Evolutionary conservation across 2,888 invertebrate genomes (phyloP).

Genomic region (Tetropium fuscum): DNA sequence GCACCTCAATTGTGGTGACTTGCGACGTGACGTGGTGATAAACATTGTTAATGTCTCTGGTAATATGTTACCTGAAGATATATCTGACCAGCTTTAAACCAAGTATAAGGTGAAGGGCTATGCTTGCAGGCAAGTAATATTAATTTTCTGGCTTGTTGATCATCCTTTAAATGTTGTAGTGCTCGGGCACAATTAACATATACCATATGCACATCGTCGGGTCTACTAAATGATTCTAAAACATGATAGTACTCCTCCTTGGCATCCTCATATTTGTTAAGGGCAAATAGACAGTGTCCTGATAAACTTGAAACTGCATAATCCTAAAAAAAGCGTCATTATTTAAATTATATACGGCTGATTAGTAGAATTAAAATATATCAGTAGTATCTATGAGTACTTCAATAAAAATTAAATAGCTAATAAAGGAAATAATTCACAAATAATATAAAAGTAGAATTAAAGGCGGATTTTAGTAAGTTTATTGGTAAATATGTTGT

Average conservation of each 20-base stretch:
- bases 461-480: too few relatives aligned
- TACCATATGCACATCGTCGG: slow-evolving; percentile 58
- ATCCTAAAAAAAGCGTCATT: slow-evolving; percentile 47
- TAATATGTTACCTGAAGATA: slow-evolving; percentile 51
- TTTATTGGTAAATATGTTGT: too few relatives aligned
- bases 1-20: too few relatives aligned
- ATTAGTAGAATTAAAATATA: not conserved
- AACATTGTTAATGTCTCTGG: too few relatives aligned
- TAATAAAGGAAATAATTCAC: too few relatives aligned
- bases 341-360: not conserved
- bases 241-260: slow-evolving; percentile 55
- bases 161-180: slow-evolving; percentile 50
- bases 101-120: slow-evolving; percentile 60
- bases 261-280: slow-evolving; percentile 51
- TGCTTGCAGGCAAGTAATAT: slow-evolving; percentile 59
- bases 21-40: too few relatives aligned
- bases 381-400: slow-evolving; percentile 1
- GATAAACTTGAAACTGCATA: slow-evolving; percentile 54
- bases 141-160: slow-evolving; percentile 57
- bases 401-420: too few relatives aligned
- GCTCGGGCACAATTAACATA: slow-evolving; percentile 56
- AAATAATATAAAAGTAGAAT: too few relatives aligned
- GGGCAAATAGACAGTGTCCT: slow-evolving; percentile 57
- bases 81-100: slow-evolving; percentile 55
- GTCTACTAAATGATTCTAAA: slow-evolving; percentile 55